phyloP scores from a whole-genome alignment of 1,140 invertebrate genomes.

The Anastatus disparis region DNA sequence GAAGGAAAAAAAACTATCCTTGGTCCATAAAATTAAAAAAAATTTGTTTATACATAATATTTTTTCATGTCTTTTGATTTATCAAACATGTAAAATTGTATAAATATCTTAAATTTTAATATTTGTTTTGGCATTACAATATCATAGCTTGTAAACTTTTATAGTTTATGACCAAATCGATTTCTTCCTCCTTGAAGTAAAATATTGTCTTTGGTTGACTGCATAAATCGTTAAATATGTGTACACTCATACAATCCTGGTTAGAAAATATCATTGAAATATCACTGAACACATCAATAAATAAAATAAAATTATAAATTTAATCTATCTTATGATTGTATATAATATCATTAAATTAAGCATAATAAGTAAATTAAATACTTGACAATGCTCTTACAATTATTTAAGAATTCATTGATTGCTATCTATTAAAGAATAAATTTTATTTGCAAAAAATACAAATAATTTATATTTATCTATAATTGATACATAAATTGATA shows the following conservation, averaged over 20 bases:
- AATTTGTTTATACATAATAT: background rate
- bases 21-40: background rate
- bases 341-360: background rate
- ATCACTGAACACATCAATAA: background rate
- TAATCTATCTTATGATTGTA: background rate
- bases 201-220: conserved; percentile 31
- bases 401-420: background rate
- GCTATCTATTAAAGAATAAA: background rate
- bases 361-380: background rate
- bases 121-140: conserved; percentile 31
- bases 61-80: conserved; percentile 19
- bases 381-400: background rate
- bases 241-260: conserved; percentile 3
- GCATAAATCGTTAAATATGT: conserved; percentile 8
- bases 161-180: conserved; percentile 7
- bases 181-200: conserved; percentile 11
- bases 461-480: too few species aligned
- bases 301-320: background rate
- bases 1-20: conserved; percentile 11
- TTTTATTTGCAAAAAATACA: too few species aligned
- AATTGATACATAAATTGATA: too few species aligned
- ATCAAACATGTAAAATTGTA: conserved; percentile 41
- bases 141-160: conserved; percentile 1
- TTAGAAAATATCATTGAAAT: conserved; percentile 32
- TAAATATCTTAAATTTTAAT: conserved; percentile 16